Evolutionary conservation across 2,113 vertebrate genomes (phyloP), one percentile per base, ranked within the genome.

Genomic region (Echinops telfairi): DNA sequence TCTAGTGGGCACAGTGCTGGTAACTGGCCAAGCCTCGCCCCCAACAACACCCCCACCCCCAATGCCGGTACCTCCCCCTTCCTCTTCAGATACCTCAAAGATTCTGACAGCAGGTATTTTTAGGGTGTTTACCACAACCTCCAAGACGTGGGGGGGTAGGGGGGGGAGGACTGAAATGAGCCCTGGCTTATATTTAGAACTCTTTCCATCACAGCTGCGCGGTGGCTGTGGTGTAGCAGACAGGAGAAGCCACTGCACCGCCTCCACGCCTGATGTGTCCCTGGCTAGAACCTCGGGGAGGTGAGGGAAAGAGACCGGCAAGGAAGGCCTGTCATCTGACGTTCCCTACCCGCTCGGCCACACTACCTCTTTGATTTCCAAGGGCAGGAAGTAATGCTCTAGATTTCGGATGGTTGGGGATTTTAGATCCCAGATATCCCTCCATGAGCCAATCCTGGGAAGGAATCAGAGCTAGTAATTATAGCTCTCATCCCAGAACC

Each of bases 401-500:
- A 22, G n/a, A 70, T 64, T 92, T 75, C 38, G 25, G 36, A 53
- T 78, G 27, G 66, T 40, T 84, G 47, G 75, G 64, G 36, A 71
- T 36, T 93, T 96, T 88, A 95, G 80, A 90, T 47, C 86, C 79
- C 95, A 93, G 86, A 94, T 75, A 92, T 5, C 70, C 58, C 47
- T 27, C 47, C 60, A 23, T 27, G 43, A 95, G 62, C 92, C 95
- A 95, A 88, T 82, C 93, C 79, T 14, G 38, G 89, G 90, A 80
- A 88, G 92, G 94, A 93, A 94, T 66, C 64, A 31, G 83, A 70
- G 25, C 85, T 83, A 64, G 94, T 96, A 91, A 96, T 96, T 96
- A 96, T 58, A 96, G 95, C 80, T 95, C 85, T 93, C 85, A 86
- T 95, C 95, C 94, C 91, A 90, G 94, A 93, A 87, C 19, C 93